Evolutionary conservation across 53 echinoderm and acorn worm genomes (phyloP), one percentile per base, ranked within the genome.

Genomic region (Arbacia lixula): DNA sequence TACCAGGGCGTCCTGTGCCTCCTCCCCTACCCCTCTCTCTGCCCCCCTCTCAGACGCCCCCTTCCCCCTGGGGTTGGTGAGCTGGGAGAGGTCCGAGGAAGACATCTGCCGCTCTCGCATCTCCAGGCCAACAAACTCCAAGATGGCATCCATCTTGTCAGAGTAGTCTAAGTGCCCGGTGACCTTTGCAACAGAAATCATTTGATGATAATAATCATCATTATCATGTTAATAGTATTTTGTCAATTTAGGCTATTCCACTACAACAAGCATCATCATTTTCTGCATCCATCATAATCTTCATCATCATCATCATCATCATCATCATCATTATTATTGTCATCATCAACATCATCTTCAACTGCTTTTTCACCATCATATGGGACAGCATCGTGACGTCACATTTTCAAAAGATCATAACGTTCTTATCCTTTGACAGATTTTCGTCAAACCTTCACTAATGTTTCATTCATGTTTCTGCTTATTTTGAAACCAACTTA

Each of bases 111-210:
- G 53, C 12, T 69, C 78, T 60, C 61, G 87, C 40, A 88, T 91
- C 66, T 90, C 91, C 12, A 96, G 61, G 2, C 99, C 99, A 64
- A 94, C 92, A 66, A 68, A 62, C n/a, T 82, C 78, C 39, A 99
- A 79, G 61, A 99, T 95, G 42, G 82, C 68, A 39, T 92, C 91
- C 90, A 99, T 99, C 49, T 99, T 99, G 55, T 90, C 87, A 0
- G 92, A 86, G 57, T 99, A 99, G 83, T 99, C 99, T 46, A 99
- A 74, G 87, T 99, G 99, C 11, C 99, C 99, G 54, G 46, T 76
- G 12, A 99, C 99, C 99, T 99, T n/a, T n/a, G n/a, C n/a, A n/a
- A n/a, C n/a, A n/a, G n/a, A n/a, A n/a, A n/a, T n/a, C n/a, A n/a
- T n/a, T n/a, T n/a, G n/a, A n/a, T n/a, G n/a, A n/a, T n/a, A n/a